These are phyloP conservation scores for Laspeyria flexula DNA, from an alignment of 2,888 invertebrate species.

Conservation along the genomic window DNA sequence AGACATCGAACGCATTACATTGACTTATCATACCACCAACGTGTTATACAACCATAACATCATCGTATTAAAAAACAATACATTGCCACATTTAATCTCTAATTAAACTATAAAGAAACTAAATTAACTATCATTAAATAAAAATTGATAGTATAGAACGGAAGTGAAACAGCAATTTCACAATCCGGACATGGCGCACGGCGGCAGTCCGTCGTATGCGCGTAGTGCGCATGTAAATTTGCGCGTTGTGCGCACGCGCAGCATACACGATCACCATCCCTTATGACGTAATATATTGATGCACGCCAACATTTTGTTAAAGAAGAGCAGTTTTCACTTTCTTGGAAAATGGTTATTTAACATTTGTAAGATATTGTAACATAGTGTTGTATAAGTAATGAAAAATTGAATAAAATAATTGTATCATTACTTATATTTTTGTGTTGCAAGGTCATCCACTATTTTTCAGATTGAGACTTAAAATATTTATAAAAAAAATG, in stretches of 20 bases:
- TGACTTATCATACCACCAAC: too few relatives aligned
- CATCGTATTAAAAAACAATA: too few relatives aligned
- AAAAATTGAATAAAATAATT: too few relatives aligned
- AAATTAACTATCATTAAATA: too few relatives aligned
- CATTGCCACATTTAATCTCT: too few relatives aligned
- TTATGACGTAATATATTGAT: constrained; percentile 77
- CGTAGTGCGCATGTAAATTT: constrained; percentile 59
- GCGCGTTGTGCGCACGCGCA: constrained; percentile 51
- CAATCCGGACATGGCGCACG: constrained; percentile 75
- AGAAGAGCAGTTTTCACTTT: constrained; percentile 74
- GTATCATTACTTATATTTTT: too few relatives aligned
- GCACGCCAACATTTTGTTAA: constrained; percentile 72
- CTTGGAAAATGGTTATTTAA: constrained; percentile 53
- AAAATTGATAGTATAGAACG: constrained; percentile 43
- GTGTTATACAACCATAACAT: too few relatives aligned
- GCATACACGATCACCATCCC: constrained; percentile 64
- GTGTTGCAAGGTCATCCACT: too few relatives aligned
- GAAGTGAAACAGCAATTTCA: constrained; percentile 82
- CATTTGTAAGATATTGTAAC: constrained; percentile 36
- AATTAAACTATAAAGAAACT: not conserved
- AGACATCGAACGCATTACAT: too few relatives aligned
- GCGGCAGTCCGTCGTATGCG: not conserved
- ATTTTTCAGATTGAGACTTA: too few relatives aligned
- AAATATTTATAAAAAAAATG: too few relatives aligned
- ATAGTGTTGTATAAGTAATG: constrained; percentile 1